phyloP scores from a whole-genome alignment of 1,140 invertebrate species.

The Drosophila grimshawi region DNA sequence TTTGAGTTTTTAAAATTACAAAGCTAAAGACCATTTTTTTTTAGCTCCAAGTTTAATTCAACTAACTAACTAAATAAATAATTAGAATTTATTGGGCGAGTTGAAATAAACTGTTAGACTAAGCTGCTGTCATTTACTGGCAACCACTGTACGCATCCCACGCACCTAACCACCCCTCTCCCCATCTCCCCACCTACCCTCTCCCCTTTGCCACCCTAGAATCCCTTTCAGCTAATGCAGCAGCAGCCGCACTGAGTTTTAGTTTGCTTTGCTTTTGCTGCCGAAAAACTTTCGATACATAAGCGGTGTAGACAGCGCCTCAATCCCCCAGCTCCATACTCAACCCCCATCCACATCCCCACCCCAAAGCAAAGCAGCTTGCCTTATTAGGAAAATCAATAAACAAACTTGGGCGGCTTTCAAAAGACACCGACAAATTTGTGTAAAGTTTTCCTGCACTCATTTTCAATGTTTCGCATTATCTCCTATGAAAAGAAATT shows the following conservation, averaged over 20 bases:
- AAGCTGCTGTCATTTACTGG: neutral
- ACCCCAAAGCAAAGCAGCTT: no score
- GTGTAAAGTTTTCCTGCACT: neutral
- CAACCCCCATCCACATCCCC: neutral
- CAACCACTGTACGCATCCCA: neutral
- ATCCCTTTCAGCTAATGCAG: slow-evolving; percentile 46
- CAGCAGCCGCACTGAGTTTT: slow-evolving; percentile 32
- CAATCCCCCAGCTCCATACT: slow-evolving; percentile 1
- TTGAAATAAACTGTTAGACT: neutral
- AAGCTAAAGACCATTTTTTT: no score
- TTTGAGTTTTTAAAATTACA: no score
- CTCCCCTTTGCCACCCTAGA: neutral
- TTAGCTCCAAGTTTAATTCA: no score
- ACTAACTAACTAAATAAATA: no score
- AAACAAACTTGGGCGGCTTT: slow-evolving; percentile 20
- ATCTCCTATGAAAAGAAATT: slow-evolving; percentile 19
- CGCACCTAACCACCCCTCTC: neutral
- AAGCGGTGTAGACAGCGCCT: slow-evolving; percentile 46
- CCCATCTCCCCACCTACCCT: neutral
- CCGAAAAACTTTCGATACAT: slow-evolving; percentile 77
- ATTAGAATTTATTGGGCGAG: no score
- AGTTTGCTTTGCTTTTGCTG: slow-evolving; percentile 50
- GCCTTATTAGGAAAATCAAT: slow-evolving; percentile 69
- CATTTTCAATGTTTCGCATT: slow-evolving; percentile 39
- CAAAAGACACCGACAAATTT: neutral